Base-by-base conservation (phyloP, 2,113 vertebrate genomes). In the Solea solea region DNA sequence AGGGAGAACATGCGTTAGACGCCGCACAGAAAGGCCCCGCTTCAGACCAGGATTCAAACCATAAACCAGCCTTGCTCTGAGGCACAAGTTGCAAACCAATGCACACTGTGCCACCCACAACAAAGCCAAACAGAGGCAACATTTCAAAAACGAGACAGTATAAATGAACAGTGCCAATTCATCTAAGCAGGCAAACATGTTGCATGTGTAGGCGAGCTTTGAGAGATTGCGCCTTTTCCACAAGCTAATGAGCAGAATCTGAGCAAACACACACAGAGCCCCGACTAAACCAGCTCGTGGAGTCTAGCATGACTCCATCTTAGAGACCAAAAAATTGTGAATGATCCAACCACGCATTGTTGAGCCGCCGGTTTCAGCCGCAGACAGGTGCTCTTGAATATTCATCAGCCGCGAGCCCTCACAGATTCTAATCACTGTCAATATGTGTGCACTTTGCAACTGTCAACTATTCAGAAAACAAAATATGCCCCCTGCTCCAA, bases 311-410 rank as follows among this genome's bases (percentile, higher is more conserved):
- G 70, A 69, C 53, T 85, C 73, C 65, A 76, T 88, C 80, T 83
- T 69, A 15, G 65, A 79, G 56, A 21, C 76, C 81, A 34, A 3
- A 34, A 49, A 21, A 57, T 8, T 50, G 81, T 50, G 82, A 77
- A 78, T 10, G 69, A 70, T 81, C 74, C 69, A 57, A 80, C 76
- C 74, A 75, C 71, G 64, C 74, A 72, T 75, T 83, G 82, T 76
- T 69, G 76, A 90, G 53, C 66, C 7, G 58, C 79, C 7, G 65
- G 69, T 86, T n/a, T 91, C 49, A 69, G 62, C 69, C 56, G 81
- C 81, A 75, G 87, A 86, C 93, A 93, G 92, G 92, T 93, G 93
- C 88, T 90, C 46, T 10, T 94, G 92, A 90, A 94, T 94, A 93
- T 93, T 94, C 90, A 94, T 91, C 5, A 16, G 9, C 74, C 13